Percentiles rank a stretch among this genome's conserved stretches.
These are phyloP conservation scores for Anser cygnoides DNA, from an alignment of 2,113 vertebrate genomes.

Conservation along the genomic window DNA sequence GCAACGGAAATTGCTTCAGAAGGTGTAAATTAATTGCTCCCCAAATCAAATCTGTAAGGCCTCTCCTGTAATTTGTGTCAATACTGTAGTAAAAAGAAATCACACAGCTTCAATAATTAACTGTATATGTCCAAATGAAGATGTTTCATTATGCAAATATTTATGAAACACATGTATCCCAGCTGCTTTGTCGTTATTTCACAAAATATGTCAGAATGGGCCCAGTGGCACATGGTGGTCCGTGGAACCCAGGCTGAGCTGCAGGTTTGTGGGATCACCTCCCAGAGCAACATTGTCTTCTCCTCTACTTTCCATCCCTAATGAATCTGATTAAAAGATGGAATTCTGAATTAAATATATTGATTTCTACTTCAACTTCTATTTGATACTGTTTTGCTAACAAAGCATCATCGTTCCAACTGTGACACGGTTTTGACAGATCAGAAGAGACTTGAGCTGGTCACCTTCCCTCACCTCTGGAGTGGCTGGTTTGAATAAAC, in stretches of 20 bases:
- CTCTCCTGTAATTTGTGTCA: neutral
- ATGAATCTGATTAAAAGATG: accelerated
- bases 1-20: neutral
- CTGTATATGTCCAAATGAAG: neutral
- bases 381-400: neutral
- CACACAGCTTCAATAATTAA: neutral
- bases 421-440: neutral
- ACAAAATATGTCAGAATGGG: neutral
- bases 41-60: neutral
- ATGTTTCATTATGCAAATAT: neutral
- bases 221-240: neutral
- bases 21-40: neutral
- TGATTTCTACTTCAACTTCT: neutral
- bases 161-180: neutral
- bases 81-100: neutral
- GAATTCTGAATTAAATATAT: neutral
- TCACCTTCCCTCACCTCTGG: neutral
- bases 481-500: neutral
- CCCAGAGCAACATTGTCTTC: neutral
- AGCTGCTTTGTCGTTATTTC: neutral
- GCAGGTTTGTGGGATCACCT: neutral
- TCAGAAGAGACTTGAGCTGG: neutral
- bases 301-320: neutral
- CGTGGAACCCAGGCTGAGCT: neutral
- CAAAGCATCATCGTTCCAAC: neutral